A percentile compares a stretch with the other conserved stretches of the same genome.
Conservation (phyloP, 2,888 invertebrate genomes). For the Spilosoma lubricipeda region DNA sequence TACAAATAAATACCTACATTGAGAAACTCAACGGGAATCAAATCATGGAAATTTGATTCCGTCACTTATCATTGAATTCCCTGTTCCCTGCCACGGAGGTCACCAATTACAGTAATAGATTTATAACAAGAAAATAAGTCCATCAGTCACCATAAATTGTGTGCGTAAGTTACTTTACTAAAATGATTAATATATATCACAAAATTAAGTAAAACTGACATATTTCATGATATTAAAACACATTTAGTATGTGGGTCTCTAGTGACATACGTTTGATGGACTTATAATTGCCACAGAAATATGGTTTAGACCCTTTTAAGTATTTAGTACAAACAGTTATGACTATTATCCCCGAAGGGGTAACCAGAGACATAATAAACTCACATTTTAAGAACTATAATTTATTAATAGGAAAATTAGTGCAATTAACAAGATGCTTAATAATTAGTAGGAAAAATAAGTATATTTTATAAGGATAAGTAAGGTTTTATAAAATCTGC, state of each 20-base stretch:
- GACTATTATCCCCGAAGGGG: not conserved
- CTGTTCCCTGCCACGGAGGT: not conserved
- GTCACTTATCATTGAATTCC: not conserved
- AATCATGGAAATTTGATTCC: not conserved
- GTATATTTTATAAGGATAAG: no score
- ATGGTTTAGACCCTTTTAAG: conserved; percentile 8
- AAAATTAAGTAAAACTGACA: not conserved
- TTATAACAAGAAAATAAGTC: not conserved
- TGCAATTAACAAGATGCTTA: not conserved
- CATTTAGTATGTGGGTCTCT: not conserved
- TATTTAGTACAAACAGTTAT: not conserved
- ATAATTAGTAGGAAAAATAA: no score
- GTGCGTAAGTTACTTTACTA: not conserved
- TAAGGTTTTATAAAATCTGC: no score
- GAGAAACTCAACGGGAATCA: not conserved
- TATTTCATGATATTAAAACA: not conserved
- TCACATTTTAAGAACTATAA: not conserved
- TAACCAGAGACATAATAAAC: not conserved
- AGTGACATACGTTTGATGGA: not conserved
- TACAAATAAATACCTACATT: not conserved
- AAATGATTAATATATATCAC: not conserved
- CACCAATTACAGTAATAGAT: not conserved
- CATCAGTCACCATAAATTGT: not conserved
- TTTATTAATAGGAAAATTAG: not conserved
- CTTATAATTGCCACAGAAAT: not conserved